Percentiles rank a stretch among this genome's conserved stretches.
These are phyloP conservation scores for Eurosta solidaginis DNA, from an alignment of 1,140 invertebrate genomes.

Conservation along the genomic window DNA sequence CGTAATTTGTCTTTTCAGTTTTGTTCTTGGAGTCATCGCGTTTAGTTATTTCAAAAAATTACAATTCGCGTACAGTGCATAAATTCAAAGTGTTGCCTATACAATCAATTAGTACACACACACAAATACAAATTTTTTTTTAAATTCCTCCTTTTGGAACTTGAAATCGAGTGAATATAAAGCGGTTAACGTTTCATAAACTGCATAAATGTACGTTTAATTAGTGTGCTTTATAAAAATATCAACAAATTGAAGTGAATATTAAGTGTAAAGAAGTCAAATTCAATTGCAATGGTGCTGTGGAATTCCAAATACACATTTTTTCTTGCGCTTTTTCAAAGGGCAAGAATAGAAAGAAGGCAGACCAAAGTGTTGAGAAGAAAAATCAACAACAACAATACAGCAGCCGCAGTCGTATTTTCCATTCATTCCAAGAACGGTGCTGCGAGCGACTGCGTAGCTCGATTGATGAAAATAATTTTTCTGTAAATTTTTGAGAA, in stretches of 20 bases:
- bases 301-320: neutral
- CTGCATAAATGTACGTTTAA: neutral
- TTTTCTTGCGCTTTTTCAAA: neutral
- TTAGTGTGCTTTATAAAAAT: neutral
- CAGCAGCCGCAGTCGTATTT: neutral
- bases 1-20: slow-evolving; percentile 31
- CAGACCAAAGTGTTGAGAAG: neutral
- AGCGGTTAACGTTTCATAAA: neutral
- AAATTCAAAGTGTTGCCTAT: neutral
- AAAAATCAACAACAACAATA: slow-evolving; percentile 19
- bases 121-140: neutral
- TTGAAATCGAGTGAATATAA: neutral
- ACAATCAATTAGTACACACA: slow-evolving; percentile 3
- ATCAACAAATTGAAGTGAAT: neutral
- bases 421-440: slow-evolving; percentile 12
- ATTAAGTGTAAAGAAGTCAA: neutral
- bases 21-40: slow-evolving; percentile 32
- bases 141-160: neutral
- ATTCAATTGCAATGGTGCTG: slow-evolving; percentile 5
- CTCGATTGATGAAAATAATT: neutral
- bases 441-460: neutral
- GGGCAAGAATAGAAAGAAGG: neutral
- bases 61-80: neutral
- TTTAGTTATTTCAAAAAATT: slow-evolving; percentile 20
- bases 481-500: neutral